Base-by-base conservation (phyloP, 2,888 invertebrate genomes). In the Megalurothrips usitatus region DNA sequence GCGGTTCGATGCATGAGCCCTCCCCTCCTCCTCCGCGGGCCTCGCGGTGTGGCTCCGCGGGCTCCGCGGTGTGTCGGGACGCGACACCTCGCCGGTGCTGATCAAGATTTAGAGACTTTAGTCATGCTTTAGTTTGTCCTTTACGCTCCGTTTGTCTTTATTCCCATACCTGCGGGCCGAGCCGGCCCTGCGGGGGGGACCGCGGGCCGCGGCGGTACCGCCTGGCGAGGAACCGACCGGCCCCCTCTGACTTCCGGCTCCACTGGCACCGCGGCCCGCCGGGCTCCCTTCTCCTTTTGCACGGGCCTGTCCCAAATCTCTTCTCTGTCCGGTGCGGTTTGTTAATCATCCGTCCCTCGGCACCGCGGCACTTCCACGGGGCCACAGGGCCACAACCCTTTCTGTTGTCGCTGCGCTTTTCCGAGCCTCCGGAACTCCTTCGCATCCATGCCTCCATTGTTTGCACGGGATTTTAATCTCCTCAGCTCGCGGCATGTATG, bases 81-180 rank as follows among this genome's bases (percentile, higher is more conserved):
- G 68, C 68, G 68, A 75, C 68, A 75, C 68, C 68, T 75, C 68
- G 68, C 10, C 34, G 68, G 68, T 75, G 68, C 68, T 75, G 68
- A 75, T 75, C 68, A 75, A 75, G 68, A 75, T 75, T 75, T 75
- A 75, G 68, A 75, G 68, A 75, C 68, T 75, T 75, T 75, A 75
- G 68, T 75, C 68, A 26, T 75, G 68, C 68, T 75, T 75, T 75
- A 75, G 23, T 75, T 75, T 75, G 68, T 75, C 68, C 23, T 75
- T 75, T 75, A 75, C 68, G 68, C 68, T 75, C 68, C 68, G 68
- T 75, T 75, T 75, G 68, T 75, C 68, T 75, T 58, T 58, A 58
- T 58, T 58, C 58, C 12, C 68, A 75, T 75, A 75, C 68, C 68
- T 75, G 68, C n/a, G n/a, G n/a, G n/a, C n/a, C n/a, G n/a, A n/a